Conservation (phyloP, 2,797 vertebrate genomes). For the Micropoecilia bifurca region DNA sequence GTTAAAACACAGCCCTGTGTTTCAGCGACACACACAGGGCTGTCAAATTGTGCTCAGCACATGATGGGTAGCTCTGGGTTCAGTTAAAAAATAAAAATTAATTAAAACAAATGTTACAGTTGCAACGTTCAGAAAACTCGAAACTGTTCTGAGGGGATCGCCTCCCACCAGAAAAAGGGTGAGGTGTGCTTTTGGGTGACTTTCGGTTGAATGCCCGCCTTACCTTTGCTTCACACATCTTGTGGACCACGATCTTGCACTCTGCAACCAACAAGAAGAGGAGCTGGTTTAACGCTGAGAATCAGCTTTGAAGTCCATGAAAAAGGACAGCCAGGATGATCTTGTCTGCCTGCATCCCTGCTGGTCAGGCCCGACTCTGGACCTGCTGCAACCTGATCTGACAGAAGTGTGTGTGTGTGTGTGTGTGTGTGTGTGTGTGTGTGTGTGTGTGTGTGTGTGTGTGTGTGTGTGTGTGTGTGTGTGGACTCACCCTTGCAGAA, state of each 20-base stretch:
- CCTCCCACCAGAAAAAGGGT: background rate
- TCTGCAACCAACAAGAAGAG: slow-evolving; percentile 73
- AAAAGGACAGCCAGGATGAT: slow-evolving; percentile 17
- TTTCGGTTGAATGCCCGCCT: slow-evolving; percentile 29
- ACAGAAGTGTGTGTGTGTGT: slow-evolving; percentile 1
- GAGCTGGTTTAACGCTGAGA: slow-evolving; percentile 22
- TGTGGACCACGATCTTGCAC: slow-evolving; percentile 87
- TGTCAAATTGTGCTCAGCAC: background rate
- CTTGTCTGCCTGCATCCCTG: slow-evolving; percentile 17
- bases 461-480: background rate
- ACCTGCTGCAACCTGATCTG: slow-evolving; percentile 15
- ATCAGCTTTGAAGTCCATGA: slow-evolving; percentile 9
- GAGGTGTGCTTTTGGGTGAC: background rate
- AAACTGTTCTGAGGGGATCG: background rate
- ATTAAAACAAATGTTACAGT: too few relatives aligned
- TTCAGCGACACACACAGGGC: too few relatives aligned
- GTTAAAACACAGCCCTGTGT: background rate
- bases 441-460: too few relatives aligned
- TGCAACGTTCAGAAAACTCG: background rate
- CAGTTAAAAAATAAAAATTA: background rate
- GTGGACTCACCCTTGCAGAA: slow-evolving; percentile 86
- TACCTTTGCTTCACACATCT: slow-evolving; percentile 88
- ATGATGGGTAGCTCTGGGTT: background rate
- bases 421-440: too few relatives aligned
- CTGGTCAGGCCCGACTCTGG: slow-evolving; percentile 16